A percentile compares a stretch with the other conserved stretches of the same genome.
Evolutionary conservation across 2,113 vertebrate genomes (phyloP).

Genomic region (Emydura subglobosa): DNA sequence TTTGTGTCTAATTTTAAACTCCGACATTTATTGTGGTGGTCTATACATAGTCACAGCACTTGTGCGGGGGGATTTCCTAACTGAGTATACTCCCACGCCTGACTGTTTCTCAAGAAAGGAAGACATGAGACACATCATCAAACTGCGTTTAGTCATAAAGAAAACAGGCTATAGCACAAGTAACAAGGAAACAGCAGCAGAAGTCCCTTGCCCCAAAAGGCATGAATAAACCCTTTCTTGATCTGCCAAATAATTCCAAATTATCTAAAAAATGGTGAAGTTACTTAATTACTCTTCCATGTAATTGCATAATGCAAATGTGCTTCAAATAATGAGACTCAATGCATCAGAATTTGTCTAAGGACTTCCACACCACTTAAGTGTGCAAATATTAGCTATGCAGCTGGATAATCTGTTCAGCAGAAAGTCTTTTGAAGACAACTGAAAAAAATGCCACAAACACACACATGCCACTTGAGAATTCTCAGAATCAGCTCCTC

Average conservation of each 20-base stretch:
- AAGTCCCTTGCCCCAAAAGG: neutral
- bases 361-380: neutral
- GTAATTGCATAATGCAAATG: neutral
- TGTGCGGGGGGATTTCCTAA: slow-evolving; percentile 11
- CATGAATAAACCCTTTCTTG: neutral
- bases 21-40: neutral
- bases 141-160: slow-evolving; percentile 50
- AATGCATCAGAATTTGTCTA: neutral
- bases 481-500: no score
- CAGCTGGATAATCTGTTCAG: neutral
- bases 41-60: slow-evolving; percentile 31
- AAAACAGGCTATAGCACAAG: slow-evolving; percentile 32
- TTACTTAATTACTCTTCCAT: neutral
- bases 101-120: slow-evolving; percentile 63
- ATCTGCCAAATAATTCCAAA: neutral
- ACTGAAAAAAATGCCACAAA: neutral
- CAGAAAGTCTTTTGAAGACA: neutral
- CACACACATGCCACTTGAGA: neutral
- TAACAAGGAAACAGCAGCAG: neutral
- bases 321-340: neutral
- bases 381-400: neutral
- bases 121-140: slow-evolving; percentile 30
- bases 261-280: neutral
- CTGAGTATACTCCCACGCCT: slow-evolving; percentile 14
- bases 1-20: slow-evolving; percentile 8